phyloP scores from a whole-genome alignment of 2,797 vertebrate genomes.

The Pangasius mekongensis region DNA sequence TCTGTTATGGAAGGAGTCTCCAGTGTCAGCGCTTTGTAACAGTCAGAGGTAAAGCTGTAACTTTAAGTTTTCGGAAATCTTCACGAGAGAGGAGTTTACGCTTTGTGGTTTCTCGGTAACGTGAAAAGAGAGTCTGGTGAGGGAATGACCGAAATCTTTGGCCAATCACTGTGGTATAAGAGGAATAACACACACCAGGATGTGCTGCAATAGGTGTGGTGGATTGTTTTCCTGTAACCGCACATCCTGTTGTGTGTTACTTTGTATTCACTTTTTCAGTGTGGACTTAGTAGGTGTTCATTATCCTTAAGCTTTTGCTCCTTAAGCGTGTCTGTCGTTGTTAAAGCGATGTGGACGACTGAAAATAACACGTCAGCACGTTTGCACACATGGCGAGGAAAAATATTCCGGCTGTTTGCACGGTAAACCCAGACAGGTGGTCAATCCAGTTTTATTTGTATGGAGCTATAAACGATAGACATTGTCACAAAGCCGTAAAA shows the following conservation, averaged over 20 bases:
- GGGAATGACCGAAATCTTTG: not conserved
- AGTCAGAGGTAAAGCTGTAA: not conserved
- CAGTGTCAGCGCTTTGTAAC: not conserved
- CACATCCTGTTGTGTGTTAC: not conserved
- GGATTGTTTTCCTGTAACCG: not conserved
- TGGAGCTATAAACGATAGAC: not conserved
- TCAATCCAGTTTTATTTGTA: not conserved
- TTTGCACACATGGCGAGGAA: not conserved
- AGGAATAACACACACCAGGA: not conserved
- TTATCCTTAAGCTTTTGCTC: not conserved
- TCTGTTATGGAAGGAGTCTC: not conserved
- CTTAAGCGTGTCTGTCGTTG: not conserved
- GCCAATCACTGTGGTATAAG: too few species aligned
- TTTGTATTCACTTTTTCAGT: not conserved
- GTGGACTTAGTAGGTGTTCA: not conserved
- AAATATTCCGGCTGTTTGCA: not conserved
- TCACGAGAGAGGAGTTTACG: not conserved
- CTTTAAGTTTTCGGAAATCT: not conserved
- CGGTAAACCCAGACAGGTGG: not conserved
- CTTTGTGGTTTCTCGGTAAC: not conserved
- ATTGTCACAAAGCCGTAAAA: not conserved
- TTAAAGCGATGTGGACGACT: not conserved
- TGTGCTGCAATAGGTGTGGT: not conserved
- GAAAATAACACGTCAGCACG: not conserved
- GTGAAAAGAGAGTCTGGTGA: not conserved